phyloP scores from a whole-genome alignment of 2,888 invertebrate species.

The Andrena haemorrhoa region DNA sequence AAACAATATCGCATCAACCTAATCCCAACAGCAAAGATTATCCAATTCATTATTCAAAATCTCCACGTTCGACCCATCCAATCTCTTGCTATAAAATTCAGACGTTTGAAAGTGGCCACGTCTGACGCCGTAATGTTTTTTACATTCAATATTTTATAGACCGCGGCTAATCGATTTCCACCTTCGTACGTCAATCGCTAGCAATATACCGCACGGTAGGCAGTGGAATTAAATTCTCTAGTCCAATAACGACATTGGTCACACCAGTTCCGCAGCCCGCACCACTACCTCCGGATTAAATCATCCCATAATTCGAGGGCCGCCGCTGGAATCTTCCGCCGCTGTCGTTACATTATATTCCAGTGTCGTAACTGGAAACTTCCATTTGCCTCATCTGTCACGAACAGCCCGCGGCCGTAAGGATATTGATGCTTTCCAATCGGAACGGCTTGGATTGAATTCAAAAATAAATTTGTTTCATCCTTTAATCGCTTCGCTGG shows the following conservation, averaged over 20 bases:
- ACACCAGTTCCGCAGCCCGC: conserved; percentile 59
- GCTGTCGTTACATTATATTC: conserved; percentile 30
- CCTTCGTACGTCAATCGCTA: conserved; percentile 42
- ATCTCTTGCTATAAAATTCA: background rate
- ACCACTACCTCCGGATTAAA: conserved; percentile 65
- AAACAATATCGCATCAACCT: too few species aligned
- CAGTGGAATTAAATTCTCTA: conserved; percentile 52
- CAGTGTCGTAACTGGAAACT: conserved; percentile 32
- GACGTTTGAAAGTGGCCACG: background rate
- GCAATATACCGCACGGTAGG: conserved; percentile 30
- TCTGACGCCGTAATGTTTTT: background rate
- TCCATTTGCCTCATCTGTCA: conserved; percentile 12
- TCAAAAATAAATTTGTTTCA: conserved; percentile 11
- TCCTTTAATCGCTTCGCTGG: background rate
- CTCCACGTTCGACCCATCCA: background rate
- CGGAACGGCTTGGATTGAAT: background rate
- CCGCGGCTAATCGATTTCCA: conserved; percentile 3
- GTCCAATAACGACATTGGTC: conserved; percentile 63
- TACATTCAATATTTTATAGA: background rate
- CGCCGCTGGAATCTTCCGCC: conserved; percentile 42
- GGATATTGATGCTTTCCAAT: conserved; percentile 18
- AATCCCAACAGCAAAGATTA: too few species aligned
- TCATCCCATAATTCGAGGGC: conserved; percentile 62
- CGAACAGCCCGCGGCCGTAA: background rate
- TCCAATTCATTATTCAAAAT: too few species aligned